These are phyloP conservation scores for Drosophila meridionalis DNA, from an alignment of 2,888 invertebrate genomes.

Conservation along the genomic window DNA sequence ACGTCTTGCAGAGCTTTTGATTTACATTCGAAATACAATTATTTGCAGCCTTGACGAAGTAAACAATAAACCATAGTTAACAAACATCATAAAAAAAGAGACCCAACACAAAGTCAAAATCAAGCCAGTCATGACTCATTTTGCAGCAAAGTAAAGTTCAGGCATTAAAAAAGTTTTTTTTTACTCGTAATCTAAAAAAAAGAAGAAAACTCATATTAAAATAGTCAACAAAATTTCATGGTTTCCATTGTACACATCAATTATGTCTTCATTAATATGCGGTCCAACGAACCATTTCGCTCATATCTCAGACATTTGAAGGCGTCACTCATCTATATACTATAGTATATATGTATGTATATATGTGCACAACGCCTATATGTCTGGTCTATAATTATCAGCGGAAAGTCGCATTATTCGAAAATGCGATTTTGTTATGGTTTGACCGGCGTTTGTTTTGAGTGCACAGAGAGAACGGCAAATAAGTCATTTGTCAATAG, in stretches of 20 bases:
- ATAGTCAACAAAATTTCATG: constrained; percentile 18
- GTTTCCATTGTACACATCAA: constrained; percentile 45
- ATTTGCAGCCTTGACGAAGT: background rate
- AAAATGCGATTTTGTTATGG: constrained; percentile 53
- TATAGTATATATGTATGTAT: constrained; percentile 1
- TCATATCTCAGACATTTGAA: constrained; percentile 43
- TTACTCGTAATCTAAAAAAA: background rate
- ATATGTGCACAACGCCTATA: background rate
- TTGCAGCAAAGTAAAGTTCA: background rate
- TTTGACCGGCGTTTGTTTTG: constrained; percentile 53
- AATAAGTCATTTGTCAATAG: constrained; percentile 75
- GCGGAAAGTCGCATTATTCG: constrained; percentile 43
- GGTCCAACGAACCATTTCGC: constrained; percentile 62
- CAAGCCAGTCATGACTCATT: constrained; percentile 1
- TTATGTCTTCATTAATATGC: constrained; percentile 30
- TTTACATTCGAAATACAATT: constrained; percentile 6
- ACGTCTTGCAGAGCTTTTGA: constrained; percentile 3
- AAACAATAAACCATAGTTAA: constrained; percentile 6
- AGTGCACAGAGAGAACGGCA: constrained; percentile 12
- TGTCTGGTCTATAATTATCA: constrained; percentile 49
- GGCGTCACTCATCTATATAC: constrained; percentile 28
- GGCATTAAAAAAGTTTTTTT: constrained; percentile 1
- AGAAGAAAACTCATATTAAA: constrained; percentile 11
- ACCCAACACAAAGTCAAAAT: background rate
- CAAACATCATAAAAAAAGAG: constrained; percentile 1